Conservation (phyloP, 2,888 invertebrate species). For the Limnephilus lunatus region DNA sequence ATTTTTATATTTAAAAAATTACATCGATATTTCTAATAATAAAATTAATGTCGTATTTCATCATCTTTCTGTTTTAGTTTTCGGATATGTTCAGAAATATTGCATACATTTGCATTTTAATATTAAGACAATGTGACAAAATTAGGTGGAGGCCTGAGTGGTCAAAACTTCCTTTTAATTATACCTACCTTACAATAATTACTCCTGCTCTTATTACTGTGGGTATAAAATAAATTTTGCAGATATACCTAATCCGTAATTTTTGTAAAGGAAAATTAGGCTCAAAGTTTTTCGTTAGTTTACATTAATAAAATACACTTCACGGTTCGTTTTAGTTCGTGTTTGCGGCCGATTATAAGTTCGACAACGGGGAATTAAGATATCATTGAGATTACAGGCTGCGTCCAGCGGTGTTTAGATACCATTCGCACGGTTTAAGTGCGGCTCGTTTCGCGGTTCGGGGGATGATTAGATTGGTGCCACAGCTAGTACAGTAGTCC, state of each 20-base stretch:
- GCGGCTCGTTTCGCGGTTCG: constrained; percentile 37
- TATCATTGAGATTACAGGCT: not conserved
- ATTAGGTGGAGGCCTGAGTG: no score
- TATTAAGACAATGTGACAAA: no score
- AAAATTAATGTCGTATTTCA: no score
- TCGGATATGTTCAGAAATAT: no score
- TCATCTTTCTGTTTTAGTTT: no score
- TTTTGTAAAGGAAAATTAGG: not conserved
- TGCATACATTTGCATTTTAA: no score
- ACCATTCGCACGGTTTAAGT: constrained; percentile 6
- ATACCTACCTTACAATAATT: no score
- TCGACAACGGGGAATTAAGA: constrained; percentile 8
- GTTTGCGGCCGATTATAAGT: not conserved
- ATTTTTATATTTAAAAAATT: no score
- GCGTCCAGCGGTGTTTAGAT: constrained; percentile 14
- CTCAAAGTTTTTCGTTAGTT: not conserved
- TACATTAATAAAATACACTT: not conserved
- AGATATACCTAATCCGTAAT: not conserved
- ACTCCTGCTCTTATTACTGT: no score
- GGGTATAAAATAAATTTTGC: not conserved
- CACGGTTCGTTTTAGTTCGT: constrained; percentile 3
- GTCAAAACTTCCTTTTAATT: no score
- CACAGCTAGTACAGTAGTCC: not conserved
- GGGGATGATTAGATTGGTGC: constrained; percentile 28
- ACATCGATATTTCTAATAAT: no score